Percentiles rank a stretch among this genome's conserved stretches.
Evolutionary conservation across 2,888 invertebrate species (phyloP).

Genomic region (Odontocolon sp.): DNA sequence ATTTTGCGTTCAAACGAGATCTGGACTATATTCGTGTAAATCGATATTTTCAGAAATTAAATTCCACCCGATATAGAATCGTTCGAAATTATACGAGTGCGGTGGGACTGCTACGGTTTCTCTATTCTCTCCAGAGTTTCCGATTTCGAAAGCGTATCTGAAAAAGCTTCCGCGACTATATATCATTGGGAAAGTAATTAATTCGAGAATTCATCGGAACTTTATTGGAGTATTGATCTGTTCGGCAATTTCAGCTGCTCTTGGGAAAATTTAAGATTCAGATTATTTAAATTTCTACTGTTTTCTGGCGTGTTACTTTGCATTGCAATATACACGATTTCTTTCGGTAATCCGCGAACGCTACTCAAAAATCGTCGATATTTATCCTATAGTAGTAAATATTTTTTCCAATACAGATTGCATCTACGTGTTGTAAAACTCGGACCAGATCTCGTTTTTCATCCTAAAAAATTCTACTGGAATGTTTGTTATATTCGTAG

Average conservation of each 20-base stretch:
- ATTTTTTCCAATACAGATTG: no score
- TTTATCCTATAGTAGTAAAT: no score
- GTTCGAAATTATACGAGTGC: conserved; percentile 34
- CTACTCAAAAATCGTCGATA: no score
- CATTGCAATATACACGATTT: no score
- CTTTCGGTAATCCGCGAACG: no score
- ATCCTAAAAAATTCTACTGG: no score
- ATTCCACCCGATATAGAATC: conserved; percentile 41
- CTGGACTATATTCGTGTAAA: conserved; percentile 21
- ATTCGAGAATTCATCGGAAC: conserved; percentile 44
- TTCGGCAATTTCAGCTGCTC: conserved; percentile 6
- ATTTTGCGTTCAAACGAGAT: conserved; percentile 11
- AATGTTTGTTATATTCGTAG: no score
- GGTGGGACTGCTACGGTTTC: background rate
- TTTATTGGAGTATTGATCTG: no score
- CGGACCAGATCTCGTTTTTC: no score
- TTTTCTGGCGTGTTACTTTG: background rate
- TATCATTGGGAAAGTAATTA: conserved; percentile 37
- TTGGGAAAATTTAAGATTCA: background rate
- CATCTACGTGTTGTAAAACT: no score
- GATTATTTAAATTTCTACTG: background rate
- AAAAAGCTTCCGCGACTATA: conserved; percentile 24
- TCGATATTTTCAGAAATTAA: conserved; percentile 51
- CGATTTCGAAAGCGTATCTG: conserved; percentile 11
- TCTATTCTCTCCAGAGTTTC: background rate